Evolutionary conservation across 2,888 invertebrate genomes (phyloP).

Genomic region (Thelaira solivaga): DNA sequence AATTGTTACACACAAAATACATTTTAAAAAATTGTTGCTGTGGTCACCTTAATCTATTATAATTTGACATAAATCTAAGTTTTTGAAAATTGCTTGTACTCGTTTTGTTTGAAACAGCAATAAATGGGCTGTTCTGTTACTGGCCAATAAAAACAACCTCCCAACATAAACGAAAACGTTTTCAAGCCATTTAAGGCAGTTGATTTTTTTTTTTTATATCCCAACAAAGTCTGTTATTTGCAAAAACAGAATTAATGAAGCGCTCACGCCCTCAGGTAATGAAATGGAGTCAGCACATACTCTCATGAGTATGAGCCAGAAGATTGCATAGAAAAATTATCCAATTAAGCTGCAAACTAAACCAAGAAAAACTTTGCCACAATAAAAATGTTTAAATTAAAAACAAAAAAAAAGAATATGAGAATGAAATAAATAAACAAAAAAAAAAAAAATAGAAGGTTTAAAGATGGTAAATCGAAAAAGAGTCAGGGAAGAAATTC

Average conservation of each 20-base stretch:
- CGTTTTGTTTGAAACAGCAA: constrained; percentile 3
- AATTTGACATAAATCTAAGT: background rate
- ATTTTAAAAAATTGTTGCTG: no score
- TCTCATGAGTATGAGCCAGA: constrained; percentile 52
- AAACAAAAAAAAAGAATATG: constrained; percentile 24
- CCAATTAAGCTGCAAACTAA: constrained; percentile 37
- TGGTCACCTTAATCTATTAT: constrained; percentile 14
- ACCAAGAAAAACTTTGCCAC: background rate
- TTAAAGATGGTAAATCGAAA: constrained; percentile 7
- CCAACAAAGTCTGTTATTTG: background rate
- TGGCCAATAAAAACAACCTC: constrained; percentile 63
- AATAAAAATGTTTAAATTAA: constrained; percentile 2
- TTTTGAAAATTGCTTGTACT: background rate
- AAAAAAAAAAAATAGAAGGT: background rate
- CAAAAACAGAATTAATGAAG: constrained; percentile 36
- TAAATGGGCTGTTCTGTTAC: constrained; percentile 35
- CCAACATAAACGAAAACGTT: constrained; percentile 74
- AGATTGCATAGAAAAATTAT: constrained; percentile 46
- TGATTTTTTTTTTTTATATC: background rate
- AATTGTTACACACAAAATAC: no score
- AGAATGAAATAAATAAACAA: constrained; percentile 27
- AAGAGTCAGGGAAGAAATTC: background rate
- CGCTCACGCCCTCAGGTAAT: constrained; percentile 36
- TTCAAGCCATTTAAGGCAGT: constrained; percentile 70
- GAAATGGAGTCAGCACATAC: constrained; percentile 27